These are phyloP conservation scores for Platygyra sinensis DNA, from an alignment of 64 coral and sea anemone species.

Conservation along the genomic window DNA sequence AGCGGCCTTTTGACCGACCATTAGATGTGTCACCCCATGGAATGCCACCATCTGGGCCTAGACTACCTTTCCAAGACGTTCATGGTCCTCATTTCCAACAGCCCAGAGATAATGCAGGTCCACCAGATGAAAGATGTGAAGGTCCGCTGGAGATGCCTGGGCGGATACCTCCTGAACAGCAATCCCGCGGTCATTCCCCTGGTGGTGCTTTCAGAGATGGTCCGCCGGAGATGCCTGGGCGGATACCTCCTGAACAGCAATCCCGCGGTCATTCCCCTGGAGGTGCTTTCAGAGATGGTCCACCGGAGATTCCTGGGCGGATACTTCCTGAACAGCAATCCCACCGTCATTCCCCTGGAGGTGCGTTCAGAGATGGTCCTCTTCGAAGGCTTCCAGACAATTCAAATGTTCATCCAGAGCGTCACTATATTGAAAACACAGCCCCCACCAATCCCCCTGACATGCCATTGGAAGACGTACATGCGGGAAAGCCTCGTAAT, in stretches of 20 bases:
- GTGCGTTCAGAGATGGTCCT: constrained; percentile 19
- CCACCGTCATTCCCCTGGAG: constrained; percentile 14
- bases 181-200: constrained; percentile 8
- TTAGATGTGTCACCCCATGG: not conserved
- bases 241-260: constrained; percentile 27
- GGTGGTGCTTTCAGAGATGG: constrained; percentile 24
- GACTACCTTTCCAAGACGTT: not conserved
- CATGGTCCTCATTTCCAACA: constrained; percentile 21
- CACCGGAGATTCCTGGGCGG: not conserved
- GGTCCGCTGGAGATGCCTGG: not conserved
- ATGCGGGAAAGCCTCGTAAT: not conserved
- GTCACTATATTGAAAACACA: not conserved
- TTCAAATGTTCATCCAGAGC: not conserved
- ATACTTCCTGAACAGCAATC: constrained; percentile 30
- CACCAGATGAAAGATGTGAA: constrained; percentile 25
- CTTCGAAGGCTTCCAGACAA: not conserved
- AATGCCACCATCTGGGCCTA: not conserved
- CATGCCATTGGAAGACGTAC: not conserved
- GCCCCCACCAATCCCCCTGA: not conserved
- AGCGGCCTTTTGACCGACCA: constrained; percentile 16
- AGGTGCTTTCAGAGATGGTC: constrained; percentile 23
- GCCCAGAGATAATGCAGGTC: not conserved
- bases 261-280: constrained; percentile 13
- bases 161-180: constrained; percentile 24
- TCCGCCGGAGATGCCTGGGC: not conserved